Evolutionary conservation across 2,888 invertebrate species (phyloP), one percentile per base, ranked within the genome.

Genomic region (Drosophila paramelanica): DNA sequence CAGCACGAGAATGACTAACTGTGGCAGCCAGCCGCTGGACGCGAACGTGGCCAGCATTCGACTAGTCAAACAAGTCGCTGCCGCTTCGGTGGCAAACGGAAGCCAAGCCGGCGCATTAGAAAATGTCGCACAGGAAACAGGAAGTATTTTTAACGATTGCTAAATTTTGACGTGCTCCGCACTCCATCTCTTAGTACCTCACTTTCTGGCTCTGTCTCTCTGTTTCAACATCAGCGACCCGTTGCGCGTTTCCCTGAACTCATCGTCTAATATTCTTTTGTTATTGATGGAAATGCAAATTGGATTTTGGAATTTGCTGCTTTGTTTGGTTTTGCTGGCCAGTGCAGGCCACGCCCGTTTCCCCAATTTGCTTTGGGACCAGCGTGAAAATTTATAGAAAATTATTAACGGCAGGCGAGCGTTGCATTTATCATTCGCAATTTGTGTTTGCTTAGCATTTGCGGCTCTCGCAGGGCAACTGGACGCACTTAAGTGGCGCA

Each of bases 231-330:
- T 14, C 17, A 11, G 11, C 56, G 47, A 56, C 25, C 49, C 49
- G 46, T 31, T 33, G 69, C 50, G 14, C 73, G 33, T 59, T 50
- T 56, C 64, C 47, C 65, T 25, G 38, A 70, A 62, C 65, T 69
- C 66, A 69, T 70, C 68, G 74, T 72, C 83, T 85, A 76, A 85
- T 85, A 85, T 82, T 84, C 81, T 66, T 87, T 82, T 85, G 85
- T 84, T 84, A 84, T 84, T 85, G 84, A 85, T 88, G 84, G 85
- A 85, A 88, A 85, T 85, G 88, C 84, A 84, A 88, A 84, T 84
- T 84, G 88, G 77, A 85, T 84, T 88, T 65, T 14, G 70, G 80
- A 80, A 73, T 66, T 83, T 72, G 67, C 79, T 77, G 71, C 64
- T 68, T 68, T 82, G 85, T 82, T 83, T 85, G 78, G 52, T 73